Evolutionary conservation across 2,113 vertebrate genomes (phyloP), one percentile per base, ranked within the genome.

Genomic region (Microtus pennsylvanicus): DNA sequence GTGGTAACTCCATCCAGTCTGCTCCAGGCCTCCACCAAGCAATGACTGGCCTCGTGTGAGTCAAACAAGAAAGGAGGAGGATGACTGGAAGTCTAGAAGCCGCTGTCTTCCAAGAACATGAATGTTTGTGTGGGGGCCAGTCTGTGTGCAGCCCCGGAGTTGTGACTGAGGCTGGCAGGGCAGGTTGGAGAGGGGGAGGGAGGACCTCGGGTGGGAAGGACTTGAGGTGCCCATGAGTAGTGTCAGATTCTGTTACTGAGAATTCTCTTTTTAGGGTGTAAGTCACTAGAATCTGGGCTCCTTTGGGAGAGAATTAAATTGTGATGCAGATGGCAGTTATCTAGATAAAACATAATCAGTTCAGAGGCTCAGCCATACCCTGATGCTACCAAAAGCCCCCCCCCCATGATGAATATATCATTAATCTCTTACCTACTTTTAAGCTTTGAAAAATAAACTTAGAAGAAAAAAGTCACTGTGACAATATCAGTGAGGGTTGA

Each of bases 391-490:
- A 52, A 77, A 92, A 58, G 14, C 63, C 10, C 21, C 35, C 2
- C n/a, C 38, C 38, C 38, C 72, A 12, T 70, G 78, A 35, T 90
- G 38, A 61, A 38, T 65, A 88, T 35, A 50, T 85, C 86, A 78
- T 58, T 55, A 78, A 91, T 74, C 58, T 93, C 80, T 95, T 33
- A 19, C 24, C 33, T 91, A 86, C 70, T 17, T 30, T 6, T 21
- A 30, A 63, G 74, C 38, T 69, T 87, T 75, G 50, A 80, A 78
- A 96, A 87, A 61, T 85, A 91, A 69, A n/a, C 42, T 52, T 52
- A 76, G 12, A 86, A 22, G 28, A n/a, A 90, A 69, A 89, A 78
- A 26, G 35, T 45, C n/a, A 52, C 30, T 69, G 38, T 45, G 81
- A 7, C 7, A 11, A 6, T 83, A 61, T 21, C 30, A 77, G 5